A percentile compares a stretch with the other conserved stretches of the same genome.
phyloP scores from a whole-genome alignment of 2,113 vertebrate genomes.

The Centropus unirufus region DNA sequence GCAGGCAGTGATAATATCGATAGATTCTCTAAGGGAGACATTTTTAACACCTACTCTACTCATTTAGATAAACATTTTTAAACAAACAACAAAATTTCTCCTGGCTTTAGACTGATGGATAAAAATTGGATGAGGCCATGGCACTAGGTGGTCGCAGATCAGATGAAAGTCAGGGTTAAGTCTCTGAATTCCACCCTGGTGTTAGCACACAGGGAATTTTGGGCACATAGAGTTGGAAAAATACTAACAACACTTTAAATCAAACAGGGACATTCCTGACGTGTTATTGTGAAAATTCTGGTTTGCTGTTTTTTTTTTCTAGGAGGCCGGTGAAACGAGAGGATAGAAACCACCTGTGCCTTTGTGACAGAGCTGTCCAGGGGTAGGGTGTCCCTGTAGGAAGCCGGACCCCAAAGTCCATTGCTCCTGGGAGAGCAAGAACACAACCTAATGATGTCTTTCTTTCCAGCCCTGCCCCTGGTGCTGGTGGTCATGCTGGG shows the following conservation, averaged over 20 bases:
- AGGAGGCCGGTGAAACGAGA: not conserved
- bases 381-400: not conserved
- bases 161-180: not conserved
- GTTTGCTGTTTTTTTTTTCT: not conserved
- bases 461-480: not conserved
- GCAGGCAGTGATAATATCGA: too few relatives aligned
- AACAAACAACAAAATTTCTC: not conserved
- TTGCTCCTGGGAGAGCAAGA: not conserved
- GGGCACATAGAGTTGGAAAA: not conserved
- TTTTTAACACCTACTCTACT: not conserved
- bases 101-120: not conserved
- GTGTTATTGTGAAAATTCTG: not conserved
- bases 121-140: not conserved
- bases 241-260: not conserved
- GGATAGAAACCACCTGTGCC: not conserved
- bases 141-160: not conserved
- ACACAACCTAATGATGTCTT: fast-evolving
- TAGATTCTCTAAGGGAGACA: too few relatives aligned
- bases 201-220: not conserved
- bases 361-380: not conserved
- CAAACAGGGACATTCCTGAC: not conserved
- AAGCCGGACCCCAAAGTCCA: not conserved
- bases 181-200: not conserved
- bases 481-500: not conserved
- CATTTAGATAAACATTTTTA: not conserved